These are phyloP conservation scores for Caenorhabditis briggsae DNA, from an alignment of 1,140 invertebrate genomes.

Conservation along the genomic window DNA sequence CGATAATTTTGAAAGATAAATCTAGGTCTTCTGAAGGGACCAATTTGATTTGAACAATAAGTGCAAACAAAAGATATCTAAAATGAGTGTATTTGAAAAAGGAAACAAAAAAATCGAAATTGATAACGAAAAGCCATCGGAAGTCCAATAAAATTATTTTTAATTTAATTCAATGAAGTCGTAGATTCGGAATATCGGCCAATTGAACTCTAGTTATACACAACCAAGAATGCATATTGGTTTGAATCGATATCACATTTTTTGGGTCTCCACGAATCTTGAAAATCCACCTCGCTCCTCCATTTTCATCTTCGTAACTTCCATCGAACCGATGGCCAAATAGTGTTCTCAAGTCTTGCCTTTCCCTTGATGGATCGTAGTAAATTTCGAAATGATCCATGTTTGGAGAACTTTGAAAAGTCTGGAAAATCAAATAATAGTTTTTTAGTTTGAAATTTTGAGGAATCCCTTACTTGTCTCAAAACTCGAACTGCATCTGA, in stretches of 20 bases:
- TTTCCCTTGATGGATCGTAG: neutral
- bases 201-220: neutral
- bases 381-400: neutral
- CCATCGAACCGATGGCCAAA: slow-evolving; percentile 6
- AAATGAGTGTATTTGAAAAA: too few relatives aligned
- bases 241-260: neutral
- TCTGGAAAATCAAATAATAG: neutral
- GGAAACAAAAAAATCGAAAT: too few relatives aligned
- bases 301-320: neutral
- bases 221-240: neutral
- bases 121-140: too few relatives aligned
- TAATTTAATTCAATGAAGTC: too few relatives aligned
- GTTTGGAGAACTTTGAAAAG: neutral
- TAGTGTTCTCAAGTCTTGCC: neutral
- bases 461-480: neutral
- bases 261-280: neutral
- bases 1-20: too few relatives aligned
- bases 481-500: neutral
- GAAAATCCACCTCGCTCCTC: neutral
- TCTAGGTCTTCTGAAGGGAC: too few relatives aligned
- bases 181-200: neutral
- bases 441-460: too few relatives aligned
- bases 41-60: too few relatives aligned
- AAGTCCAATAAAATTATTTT: too few relatives aligned
- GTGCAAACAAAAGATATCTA: too few relatives aligned